Conservation (phyloP, 2,888 invertebrate species). For the Beris morrisii region DNA sequence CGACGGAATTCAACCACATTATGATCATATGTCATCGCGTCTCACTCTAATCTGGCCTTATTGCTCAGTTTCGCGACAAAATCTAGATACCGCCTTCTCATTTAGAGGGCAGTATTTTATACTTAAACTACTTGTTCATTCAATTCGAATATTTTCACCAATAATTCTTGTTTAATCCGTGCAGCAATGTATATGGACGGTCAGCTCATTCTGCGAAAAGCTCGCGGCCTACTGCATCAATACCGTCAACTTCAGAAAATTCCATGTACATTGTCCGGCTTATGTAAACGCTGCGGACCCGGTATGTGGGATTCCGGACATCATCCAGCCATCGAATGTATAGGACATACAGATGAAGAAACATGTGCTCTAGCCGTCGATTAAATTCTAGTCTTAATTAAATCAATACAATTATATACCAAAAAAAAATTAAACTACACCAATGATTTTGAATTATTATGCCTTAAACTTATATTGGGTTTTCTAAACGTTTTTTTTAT, state of each 20-base stretch:
- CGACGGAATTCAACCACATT: too few relatives aligned
- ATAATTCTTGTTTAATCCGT: too few relatives aligned
- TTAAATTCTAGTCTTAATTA: slow-evolving; percentile 42
- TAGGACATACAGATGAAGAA: slow-evolving; percentile 67
- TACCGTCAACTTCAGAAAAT: slow-evolving; percentile 85
- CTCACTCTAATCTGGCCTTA: too few relatives aligned
- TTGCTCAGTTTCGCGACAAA: too few relatives aligned
- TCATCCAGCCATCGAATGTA: slow-evolving; percentile 82
- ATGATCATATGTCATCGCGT: too few relatives aligned
- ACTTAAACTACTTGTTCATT: too few relatives aligned
- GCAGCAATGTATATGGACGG: slow-evolving; percentile 97
- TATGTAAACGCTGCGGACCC: slow-evolving; percentile 87
- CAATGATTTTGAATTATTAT: slow-evolving; percentile 26
- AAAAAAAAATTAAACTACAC: slow-evolving; percentile 17
- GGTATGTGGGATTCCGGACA: slow-evolving; percentile 95
- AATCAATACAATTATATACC: slow-evolving; percentile 7
- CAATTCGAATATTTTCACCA: too few relatives aligned
- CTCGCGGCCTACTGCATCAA: slow-evolving; percentile 86
- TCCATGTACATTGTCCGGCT: slow-evolving; percentile 84
- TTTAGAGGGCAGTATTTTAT: too few relatives aligned
- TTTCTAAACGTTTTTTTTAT: neutral
- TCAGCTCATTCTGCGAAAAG: slow-evolving; percentile 84
- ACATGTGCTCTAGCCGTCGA: slow-evolving; percentile 58
- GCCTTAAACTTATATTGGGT: slow-evolving; percentile 21
- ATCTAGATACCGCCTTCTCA: too few relatives aligned